Evolutionary conservation across 1,140 invertebrate genomes (phyloP).

Genomic region (Solenopsis invicta): DNA sequence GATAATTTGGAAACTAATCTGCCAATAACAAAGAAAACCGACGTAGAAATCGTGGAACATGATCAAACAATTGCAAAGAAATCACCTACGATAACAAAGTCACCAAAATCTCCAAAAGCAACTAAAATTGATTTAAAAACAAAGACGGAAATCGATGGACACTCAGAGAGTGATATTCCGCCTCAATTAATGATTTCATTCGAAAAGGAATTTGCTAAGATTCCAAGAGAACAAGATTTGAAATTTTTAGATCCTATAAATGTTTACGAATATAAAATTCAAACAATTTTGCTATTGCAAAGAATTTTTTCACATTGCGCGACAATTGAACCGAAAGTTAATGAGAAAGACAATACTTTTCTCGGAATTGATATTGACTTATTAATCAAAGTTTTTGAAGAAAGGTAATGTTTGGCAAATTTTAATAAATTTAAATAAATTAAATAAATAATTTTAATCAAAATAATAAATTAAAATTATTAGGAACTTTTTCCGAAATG

Average conservation of each 20-base stretch:
- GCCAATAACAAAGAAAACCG: neutral
- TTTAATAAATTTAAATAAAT: neutral
- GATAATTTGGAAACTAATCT: neutral
- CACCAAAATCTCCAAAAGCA: neutral
- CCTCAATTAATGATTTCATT: neutral
- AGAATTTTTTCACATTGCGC: conserved; percentile 22
- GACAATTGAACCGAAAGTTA: neutral
- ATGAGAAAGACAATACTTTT: conserved; percentile 53
- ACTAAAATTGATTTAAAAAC: neutral
- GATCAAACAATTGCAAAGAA: neutral
- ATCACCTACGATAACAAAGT: neutral
- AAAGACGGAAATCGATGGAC: neutral
- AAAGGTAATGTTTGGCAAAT: conserved; percentile 64
- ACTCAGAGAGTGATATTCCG: neutral
- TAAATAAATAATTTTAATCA: conserved; percentile 1
- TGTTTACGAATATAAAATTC: conserved; percentile 77
- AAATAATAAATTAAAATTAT: conserved; percentile 28
- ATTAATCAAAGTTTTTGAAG: conserved; percentile 67
- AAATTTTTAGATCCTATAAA: conserved; percentile 71
- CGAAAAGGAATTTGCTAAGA: conserved; percentile 48
- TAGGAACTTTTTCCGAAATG: neutral
- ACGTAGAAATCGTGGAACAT: neutral
- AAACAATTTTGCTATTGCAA: conserved; percentile 66
- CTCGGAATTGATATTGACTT: conserved; percentile 64
- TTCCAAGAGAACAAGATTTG: conserved; percentile 68